Conservation (phyloP, 2,113 vertebrate genomes). For the Hydrolagus affinis region DNA sequence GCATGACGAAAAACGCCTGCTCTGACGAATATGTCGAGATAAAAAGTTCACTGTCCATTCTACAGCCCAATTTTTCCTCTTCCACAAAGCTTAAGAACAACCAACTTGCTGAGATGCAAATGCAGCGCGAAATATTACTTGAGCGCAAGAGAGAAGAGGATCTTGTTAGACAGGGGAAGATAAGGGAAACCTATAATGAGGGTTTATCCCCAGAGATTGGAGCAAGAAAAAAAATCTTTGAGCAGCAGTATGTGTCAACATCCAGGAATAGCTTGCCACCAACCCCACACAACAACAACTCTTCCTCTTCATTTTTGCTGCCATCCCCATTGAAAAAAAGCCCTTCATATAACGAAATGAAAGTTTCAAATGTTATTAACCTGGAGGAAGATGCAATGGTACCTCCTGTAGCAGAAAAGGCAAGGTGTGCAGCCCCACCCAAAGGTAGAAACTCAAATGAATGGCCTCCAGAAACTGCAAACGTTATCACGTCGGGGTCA, state of each 20-base stretch:
- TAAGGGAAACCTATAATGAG: slow-evolving; percentile 32
- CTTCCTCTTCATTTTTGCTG: slow-evolving; percentile 47
- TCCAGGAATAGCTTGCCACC: slow-evolving; percentile 54
- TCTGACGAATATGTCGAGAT: slow-evolving; percentile 52
- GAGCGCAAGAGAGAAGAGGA: slow-evolving; percentile 22
- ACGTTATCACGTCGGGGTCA: slow-evolving; percentile 58
- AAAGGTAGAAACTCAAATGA: slow-evolving; percentile 39
- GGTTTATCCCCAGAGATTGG: slow-evolving; percentile 43
- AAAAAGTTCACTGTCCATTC: slow-evolving; percentile 39
- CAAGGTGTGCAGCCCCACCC: slow-evolving; percentile 38
- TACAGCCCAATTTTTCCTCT: slow-evolving; percentile 37
- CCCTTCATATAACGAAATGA: slow-evolving; percentile 46
- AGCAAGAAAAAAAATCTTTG: slow-evolving; percentile 42
- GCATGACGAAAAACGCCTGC: slow-evolving; percentile 48
- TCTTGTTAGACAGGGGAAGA: neutral
- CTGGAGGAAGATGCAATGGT: slow-evolving; percentile 48
- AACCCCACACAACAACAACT: too few species aligned
- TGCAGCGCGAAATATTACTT: slow-evolving; percentile 19
- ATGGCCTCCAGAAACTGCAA: slow-evolving; percentile 51
- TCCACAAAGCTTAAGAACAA: slow-evolving; percentile 9
- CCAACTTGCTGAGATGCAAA: slow-evolving; percentile 17
- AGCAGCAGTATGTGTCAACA: slow-evolving; percentile 46
- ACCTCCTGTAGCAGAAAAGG: slow-evolving; percentile 38
- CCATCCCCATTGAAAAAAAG: slow-evolving; percentile 56
- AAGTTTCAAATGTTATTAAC: slow-evolving; percentile 53